Conservation (phyloP, 2,797 vertebrate species). For the Malurus splendens region DNA sequence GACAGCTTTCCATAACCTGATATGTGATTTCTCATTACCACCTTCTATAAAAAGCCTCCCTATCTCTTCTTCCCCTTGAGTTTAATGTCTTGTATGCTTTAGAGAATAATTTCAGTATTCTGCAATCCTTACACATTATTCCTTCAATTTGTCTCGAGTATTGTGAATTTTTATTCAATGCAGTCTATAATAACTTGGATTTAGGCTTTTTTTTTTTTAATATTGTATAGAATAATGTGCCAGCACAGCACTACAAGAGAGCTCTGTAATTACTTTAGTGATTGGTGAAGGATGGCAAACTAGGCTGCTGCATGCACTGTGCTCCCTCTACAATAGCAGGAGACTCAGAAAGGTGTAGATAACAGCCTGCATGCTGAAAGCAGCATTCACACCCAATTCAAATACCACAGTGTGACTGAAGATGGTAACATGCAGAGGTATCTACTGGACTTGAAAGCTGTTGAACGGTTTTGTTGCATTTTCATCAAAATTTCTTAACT, state of each 20-base stretch:
- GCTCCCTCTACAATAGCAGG: neutral
- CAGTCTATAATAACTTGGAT: slow-evolving; percentile 18
- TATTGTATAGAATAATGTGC: neutral
- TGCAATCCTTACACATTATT: neutral
- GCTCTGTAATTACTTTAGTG: neutral
- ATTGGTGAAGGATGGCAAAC: neutral
- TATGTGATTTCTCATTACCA: neutral
- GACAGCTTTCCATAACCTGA: neutral
- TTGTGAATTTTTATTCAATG: neutral
- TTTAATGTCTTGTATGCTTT: neutral
- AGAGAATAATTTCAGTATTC: neutral
- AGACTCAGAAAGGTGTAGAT: neutral
- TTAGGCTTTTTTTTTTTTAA: neutral
- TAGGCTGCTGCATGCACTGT: neutral
- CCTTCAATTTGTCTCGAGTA: slow-evolving; percentile 17
- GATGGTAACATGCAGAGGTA: neutral
- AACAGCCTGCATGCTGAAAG: neutral
- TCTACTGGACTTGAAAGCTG: neutral
- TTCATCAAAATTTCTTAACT: neutral
- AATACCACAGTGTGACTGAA: neutral
- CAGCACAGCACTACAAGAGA: neutral
- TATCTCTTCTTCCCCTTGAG: neutral
- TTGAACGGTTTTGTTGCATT: neutral
- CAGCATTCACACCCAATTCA: neutral
- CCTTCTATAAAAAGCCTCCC: neutral